These are phyloP conservation scores for Byasa hedistus DNA, from an alignment of 2,888 invertebrate species.

Conservation along the genomic window DNA sequence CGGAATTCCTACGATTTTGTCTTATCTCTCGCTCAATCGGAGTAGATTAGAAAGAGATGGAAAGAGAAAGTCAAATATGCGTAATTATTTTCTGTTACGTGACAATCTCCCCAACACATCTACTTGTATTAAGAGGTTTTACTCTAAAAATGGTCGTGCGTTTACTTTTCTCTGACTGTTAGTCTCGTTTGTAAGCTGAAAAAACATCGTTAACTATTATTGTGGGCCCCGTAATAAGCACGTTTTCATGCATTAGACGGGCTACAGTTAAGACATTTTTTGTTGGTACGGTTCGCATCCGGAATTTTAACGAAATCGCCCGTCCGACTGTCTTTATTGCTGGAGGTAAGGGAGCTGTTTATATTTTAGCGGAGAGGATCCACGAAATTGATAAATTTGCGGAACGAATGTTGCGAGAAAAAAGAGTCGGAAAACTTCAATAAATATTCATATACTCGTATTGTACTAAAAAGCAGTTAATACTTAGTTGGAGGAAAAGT, in stretches of 20 bases:
- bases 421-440: neutral
- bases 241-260: slow-evolving; percentile 21
- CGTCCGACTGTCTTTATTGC: slow-evolving; percentile 11
- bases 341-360: slow-evolving; percentile 23
- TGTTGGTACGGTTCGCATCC: slow-evolving; percentile 20
- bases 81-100: neutral
- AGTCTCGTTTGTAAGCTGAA: neutral
- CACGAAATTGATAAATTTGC: slow-evolving; percentile 15
- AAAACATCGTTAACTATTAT: slow-evolving; percentile 13
- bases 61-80: neutral
- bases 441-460: no score
- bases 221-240: slow-evolving; percentile 9
- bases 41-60: no score
- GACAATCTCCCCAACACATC: no score
- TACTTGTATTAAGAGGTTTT: no score
- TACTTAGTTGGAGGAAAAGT: no score
- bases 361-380: slow-evolving; percentile 10
- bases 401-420: neutral
- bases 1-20: no score
- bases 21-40: no score
- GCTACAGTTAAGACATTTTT: slow-evolving; percentile 24
- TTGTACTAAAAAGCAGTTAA: no score
- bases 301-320: slow-evolving; percentile 26
- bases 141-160: neutral
- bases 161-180: neutral